Conservation (phyloP, 2,888 invertebrate species). For the Drosophila merina region DNA sequence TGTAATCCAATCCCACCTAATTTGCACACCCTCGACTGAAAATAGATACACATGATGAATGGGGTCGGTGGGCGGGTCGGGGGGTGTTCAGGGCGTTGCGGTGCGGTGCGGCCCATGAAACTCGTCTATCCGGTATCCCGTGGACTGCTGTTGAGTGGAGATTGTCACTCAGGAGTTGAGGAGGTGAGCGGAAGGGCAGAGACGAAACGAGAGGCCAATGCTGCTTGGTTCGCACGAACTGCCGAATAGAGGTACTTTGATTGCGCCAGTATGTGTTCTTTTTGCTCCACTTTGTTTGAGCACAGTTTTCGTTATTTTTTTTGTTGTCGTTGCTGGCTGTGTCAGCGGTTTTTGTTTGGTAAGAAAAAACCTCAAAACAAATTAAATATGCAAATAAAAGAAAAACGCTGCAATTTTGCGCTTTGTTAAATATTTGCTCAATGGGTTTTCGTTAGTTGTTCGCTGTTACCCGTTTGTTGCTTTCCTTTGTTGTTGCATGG, state of each 20-base stretch:
- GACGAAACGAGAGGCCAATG: not conserved
- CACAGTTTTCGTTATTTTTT: constrained; percentile 41
- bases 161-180: not conserved
- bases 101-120: not conserved
- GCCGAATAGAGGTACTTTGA: constrained; percentile 1
- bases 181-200: not conserved
- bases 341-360: constrained; percentile 51
- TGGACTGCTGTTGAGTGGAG: not conserved
- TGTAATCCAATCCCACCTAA: constrained; percentile 10
- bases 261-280: constrained; percentile 7
- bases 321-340: constrained; percentile 27
- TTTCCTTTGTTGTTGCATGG: not conserved
- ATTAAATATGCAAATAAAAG: constrained; percentile 76
- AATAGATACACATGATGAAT: constrained; percentile 16
- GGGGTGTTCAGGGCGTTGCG: not conserved
- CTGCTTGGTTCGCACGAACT: not conserved
- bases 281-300: constrained; percentile 34
- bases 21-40: constrained; percentile 13
- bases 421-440: constrained; percentile 77
- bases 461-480: constrained; percentile 8
- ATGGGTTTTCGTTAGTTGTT: constrained; percentile 52
- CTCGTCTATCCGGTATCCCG: not conserved
- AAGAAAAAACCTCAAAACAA: constrained; percentile 73
- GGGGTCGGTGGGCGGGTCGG: not conserved
- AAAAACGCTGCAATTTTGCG: constrained; percentile 75